A percentile compares a stretch with the other conserved stretches of the same genome.
phyloP scores from a whole-genome alignment of 1,140 invertebrate genomes.

The Zelostemma sp. region DNA sequence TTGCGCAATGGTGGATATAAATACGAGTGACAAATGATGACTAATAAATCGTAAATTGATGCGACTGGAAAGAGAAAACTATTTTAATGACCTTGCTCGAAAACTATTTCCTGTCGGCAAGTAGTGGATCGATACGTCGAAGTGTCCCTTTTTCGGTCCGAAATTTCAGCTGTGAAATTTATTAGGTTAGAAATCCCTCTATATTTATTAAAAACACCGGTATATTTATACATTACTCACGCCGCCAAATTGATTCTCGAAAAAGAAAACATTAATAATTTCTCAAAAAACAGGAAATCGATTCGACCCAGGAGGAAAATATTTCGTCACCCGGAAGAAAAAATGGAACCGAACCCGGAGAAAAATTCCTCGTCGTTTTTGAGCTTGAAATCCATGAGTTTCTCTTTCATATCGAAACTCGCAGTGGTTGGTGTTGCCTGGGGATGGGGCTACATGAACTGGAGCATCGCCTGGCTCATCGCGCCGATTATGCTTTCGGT shows the following conservation, averaged over 20 bases:
- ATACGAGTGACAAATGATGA: background rate
- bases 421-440: constrained; percentile 80
- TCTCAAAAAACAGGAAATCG: too few species aligned
- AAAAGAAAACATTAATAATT: background rate
- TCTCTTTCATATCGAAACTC: constrained; percentile 58
- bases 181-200: background rate
- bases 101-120: background rate
- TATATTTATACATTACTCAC: background rate
- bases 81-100: constrained; percentile 7
- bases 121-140: constrained; percentile 2
- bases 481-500: constrained; percentile 84
- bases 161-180: constrained; percentile 1
- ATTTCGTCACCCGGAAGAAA: too few species aligned
- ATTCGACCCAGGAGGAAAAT: too few species aligned
- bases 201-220: background rate
- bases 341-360: constrained; percentile 46
- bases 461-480: constrained; percentile 89
- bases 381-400: constrained; percentile 55
- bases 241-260: background rate
- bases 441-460: constrained; percentile 87
- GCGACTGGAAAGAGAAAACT: constrained; percentile 2
- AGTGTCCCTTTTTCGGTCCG: too few species aligned
- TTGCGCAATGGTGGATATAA: too few species aligned
- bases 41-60: constrained; percentile 12
- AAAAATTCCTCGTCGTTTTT: constrained; percentile 59